Evolutionary conservation across 2,888 invertebrate genomes (phyloP), one percentile per base, ranked within the genome.

Genomic region (Protodeltote pygarga): DNA sequence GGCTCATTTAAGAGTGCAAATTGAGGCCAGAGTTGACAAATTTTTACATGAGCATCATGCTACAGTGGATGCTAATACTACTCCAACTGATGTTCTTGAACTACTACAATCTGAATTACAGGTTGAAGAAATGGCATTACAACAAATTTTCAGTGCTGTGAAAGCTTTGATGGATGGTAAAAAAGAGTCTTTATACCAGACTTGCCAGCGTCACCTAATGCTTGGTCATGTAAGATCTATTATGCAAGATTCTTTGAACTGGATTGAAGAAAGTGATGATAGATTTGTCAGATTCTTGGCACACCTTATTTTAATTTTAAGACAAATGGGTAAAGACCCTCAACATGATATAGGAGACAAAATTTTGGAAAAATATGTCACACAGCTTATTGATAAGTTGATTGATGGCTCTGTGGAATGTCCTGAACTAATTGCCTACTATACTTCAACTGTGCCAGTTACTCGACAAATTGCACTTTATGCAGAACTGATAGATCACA

Each of bases 131-230:
- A 38, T 86, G 13, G 84, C 89, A 13, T 64, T 92, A 44, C 83
- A 88, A 49, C 86, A 91, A 73, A 71, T 92, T 17, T 92, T 93
- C 41, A 81, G 76, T 77, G 83, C 87, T 48, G 87, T 93, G 0
- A 92, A 91, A 69, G 77, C 92, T 14, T 57, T 92, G 23, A 85
- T 92, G 86, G 82, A 92, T 63, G 83, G 92, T 28, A 94, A 95
- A 86, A 93, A 94, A 5, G 92, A 93, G 71, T 92, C 94, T 48
- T 93, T 95, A 27, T 94, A 95, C 68, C 95, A 96, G 72, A 89
- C 95, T 4, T 95, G 98, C 47, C 98, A 98, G 80, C 96, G 97
- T 65, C 94, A 95, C 75, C 85, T 98, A 13, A 98, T 98, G 81
- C 88, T 98, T 2, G 97, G 97, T 62, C 95, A 97, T 74, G 90